Base-by-base conservation (phyloP, 92 coral and sea anemone species). In the Galaxea fascicularis region DNA sequence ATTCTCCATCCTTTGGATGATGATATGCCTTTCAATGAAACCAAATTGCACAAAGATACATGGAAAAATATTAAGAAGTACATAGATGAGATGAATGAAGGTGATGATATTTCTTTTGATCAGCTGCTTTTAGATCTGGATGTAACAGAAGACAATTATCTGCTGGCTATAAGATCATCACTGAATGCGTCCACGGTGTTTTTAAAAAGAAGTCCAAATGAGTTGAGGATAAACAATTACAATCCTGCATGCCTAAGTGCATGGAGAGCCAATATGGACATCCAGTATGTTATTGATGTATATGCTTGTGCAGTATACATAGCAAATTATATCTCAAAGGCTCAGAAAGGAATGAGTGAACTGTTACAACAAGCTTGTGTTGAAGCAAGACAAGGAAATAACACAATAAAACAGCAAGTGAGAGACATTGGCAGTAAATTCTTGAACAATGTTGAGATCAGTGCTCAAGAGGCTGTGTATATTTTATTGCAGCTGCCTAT, bases 41-140 rank as follows among this genome's bases (percentile, higher is more conserved):
- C 51, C 0, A 74, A 76, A 44, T 39, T 0, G n/a, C 66, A 58
- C 20, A 89, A 84, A 84, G 89, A 58, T 3, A 77, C 28, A 10
- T 89, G 92, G 86, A 89, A 89, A 59, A 11, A 49, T 8, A 78
- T 89, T 49, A 58, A 82, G 24, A 28, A 0, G 7, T 60, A 65
- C 28, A 60, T 89, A 25, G 77, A 84, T 59, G 86, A 84, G 10
- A 9, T 89, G 35, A 71, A 79, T 21, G 78, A 89, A 10, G 78
- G 86, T 8, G 73, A 89, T 64, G 86, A 85, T 30, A 89, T 89
- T 10, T 22, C 90, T 7, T 89, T 89, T 79, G 90, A 89, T 15
- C 39, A 85, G 35, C 47, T 85, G 28, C 64, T 85, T 9, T 6
- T 17, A 0, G 63, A 79, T 1, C 80, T 85, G 14, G 31, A 87